Base-by-base conservation (phyloP, 2,113 vertebrate species). In the Pteropus alecto region DNA sequence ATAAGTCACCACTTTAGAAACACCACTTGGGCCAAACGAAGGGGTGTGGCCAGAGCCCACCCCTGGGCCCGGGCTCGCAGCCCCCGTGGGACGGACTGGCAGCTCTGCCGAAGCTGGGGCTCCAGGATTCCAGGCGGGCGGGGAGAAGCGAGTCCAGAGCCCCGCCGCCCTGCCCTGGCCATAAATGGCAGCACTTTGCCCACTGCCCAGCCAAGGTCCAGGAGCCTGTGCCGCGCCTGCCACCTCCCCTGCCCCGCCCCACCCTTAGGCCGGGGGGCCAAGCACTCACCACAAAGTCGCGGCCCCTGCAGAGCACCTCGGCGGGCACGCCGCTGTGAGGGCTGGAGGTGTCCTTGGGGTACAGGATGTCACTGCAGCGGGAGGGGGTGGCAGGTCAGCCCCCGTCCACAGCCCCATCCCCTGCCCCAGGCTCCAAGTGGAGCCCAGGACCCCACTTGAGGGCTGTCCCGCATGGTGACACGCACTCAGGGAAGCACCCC, bases 311-410 rank as follows among this genome's bases (percentile, higher is more conserved):
- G 83, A 99, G 99, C 68, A 99, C 99, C 96, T 99, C 99, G 0
- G 99, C 99, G 4, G 99, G 99, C 83, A 99, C 99, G 0, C 99
- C 99, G 2, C 99, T 99, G 95, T 99, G 99, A 4, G 99, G 99
- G 74, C 99, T 99, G 95, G 99, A 99, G 22, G 99, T 99, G 97
- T 99, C 99, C 98, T 99, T 99, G 0, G 99, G 99, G 98, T 99
- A 99, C 77, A 99, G 97, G 74, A 99, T 99, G 87, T 99, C 99
- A 70, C 99, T 99, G 98, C 90, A 95, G 97, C 15, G 65, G 88
- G 98, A 98, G 95, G 61, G 93, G 94, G 7, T 1, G 26, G 30
- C n/a, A 2, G 1, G 67, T 97, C 56, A 96, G 87, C 22, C 67
- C 58, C 56, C 7, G 19, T 6, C 65, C 85, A 63, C 18, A 12